These are phyloP conservation scores for Neoarius graeffei DNA, from an alignment of 2,113 vertebrate genomes.

Conservation along the genomic window DNA sequence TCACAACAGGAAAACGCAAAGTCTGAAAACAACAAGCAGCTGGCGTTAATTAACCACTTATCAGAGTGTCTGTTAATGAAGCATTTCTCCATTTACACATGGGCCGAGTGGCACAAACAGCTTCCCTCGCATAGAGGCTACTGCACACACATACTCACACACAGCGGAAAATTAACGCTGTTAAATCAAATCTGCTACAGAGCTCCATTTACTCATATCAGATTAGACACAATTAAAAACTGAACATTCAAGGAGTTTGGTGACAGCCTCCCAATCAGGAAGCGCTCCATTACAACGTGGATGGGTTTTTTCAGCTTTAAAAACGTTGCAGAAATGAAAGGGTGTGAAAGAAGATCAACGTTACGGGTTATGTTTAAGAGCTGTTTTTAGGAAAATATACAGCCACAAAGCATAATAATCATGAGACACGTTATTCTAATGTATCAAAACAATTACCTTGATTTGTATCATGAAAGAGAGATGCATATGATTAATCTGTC, in stretches of 20 bases:
- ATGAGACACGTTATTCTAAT: neutral
- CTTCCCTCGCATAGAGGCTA: conserved; percentile 18
- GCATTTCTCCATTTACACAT: conserved; percentile 60
- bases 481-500: no score
- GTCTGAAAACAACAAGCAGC: conserved; percentile 52
- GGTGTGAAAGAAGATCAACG: neutral
- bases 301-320: neutral
- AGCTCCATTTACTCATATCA: conserved; percentile 22
- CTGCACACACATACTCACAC: neutral
- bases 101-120: conserved; percentile 57
- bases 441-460: conserved; percentile 3
- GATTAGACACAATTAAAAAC: conserved; percentile 29
- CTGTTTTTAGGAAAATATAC: neutral
- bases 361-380: neutral
- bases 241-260: conserved; percentile 12
- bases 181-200: conserved; percentile 18
- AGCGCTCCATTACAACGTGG: neutral
- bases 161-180: neutral
- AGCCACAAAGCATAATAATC: neutral
- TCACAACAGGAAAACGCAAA: conserved; percentile 23
- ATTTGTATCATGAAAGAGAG: neutral
- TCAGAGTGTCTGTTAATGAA: conserved; percentile 64
- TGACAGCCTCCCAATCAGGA: conserved; percentile 1
- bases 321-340: neutral
- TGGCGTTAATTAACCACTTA: conserved; percentile 73